Evolutionary conservation across 2,797 vertebrate genomes (phyloP), one percentile per base, ranked within the genome.

Genomic region (Coilia nasus): DNA sequence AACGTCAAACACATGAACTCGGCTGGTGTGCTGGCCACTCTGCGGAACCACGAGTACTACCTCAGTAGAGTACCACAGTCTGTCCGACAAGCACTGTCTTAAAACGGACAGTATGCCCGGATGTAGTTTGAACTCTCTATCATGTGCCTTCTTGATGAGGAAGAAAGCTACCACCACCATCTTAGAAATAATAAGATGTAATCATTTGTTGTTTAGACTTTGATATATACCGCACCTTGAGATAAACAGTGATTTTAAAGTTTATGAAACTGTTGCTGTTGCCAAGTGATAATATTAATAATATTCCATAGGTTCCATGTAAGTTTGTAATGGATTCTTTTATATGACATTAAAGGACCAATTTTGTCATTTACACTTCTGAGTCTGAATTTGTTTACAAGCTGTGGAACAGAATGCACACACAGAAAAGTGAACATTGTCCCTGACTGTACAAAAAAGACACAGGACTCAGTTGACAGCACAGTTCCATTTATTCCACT

Each of bases 1-100:
- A 92, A 96, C 0, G 97, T 99, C 28, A 97, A 99, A 89, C 97
- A 98, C 92, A 98, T 99, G 97, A 99, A 99, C 91, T 97, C 98
- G 0, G 96, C 96, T 0, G 98, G 98, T 0, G 97, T 99, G 83
- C 95, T 99, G 28, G 98, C 98, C 0, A 91, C 97, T 0, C 93
- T 99, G 83, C 95, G 92, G 46, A 96, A 99, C 92, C 97, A 97
- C 2, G 94, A 98, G 82, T 98, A 97, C 93, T 99, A 99, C 23
- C 84, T 94, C 78, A 96, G 94, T 91, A 94, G 95, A 87, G 97
- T 99, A 15, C 98, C 98, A 1, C 95, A 94, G 85, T 93, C 94
- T 0, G 97, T 98, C 85, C 96, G 95, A 87, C 93, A 94, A 25
- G 97, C 96, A 2, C 96, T 99, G 28, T 88, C 90, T 50, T 89